phyloP scores from a whole-genome alignment of 2,797 vertebrate genomes.

The Vespertilio murinus region DNA sequence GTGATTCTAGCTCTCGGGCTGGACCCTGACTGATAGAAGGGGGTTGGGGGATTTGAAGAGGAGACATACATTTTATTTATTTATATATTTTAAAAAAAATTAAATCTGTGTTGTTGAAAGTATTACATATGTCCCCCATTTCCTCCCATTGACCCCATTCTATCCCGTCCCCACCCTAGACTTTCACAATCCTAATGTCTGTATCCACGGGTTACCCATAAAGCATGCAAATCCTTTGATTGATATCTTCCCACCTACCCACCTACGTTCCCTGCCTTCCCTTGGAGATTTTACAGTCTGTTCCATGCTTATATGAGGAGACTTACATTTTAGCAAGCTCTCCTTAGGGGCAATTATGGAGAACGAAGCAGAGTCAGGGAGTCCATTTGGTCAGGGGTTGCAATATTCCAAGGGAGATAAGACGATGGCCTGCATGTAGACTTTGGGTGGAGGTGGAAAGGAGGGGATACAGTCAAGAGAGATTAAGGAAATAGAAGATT shows the following conservation, averaged over 20 bases:
- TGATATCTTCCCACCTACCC: too few relatives aligned
- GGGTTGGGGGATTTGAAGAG: neutral
- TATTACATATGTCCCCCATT: too few relatives aligned
- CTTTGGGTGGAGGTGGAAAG: accelerated
- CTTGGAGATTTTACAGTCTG: too few relatives aligned
- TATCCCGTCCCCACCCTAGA: too few relatives aligned
- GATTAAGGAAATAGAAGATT: neutral
- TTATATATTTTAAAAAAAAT: too few relatives aligned
- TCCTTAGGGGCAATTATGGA: neutral
- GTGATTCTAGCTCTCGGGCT: neutral
- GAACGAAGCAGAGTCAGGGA: neutral
- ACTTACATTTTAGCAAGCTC: neutral
- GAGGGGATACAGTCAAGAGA: neutral
- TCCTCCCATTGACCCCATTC: too few relatives aligned
- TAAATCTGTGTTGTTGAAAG: too few relatives aligned
- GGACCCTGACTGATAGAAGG: neutral
- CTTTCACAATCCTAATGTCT: too few relatives aligned
- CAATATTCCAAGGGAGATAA: neutral
- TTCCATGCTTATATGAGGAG: neutral
- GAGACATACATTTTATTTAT: neutral
- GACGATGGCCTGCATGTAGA: neutral
- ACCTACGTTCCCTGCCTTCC: too few relatives aligned
- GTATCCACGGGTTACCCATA: too few relatives aligned
- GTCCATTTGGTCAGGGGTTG: too few relatives aligned
- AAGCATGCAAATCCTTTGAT: too few relatives aligned